Evolutionary conservation across 2,113 vertebrate species (phyloP), one percentile per base, ranked within the genome.

Genomic region (Turdus rufiventris): DNA sequence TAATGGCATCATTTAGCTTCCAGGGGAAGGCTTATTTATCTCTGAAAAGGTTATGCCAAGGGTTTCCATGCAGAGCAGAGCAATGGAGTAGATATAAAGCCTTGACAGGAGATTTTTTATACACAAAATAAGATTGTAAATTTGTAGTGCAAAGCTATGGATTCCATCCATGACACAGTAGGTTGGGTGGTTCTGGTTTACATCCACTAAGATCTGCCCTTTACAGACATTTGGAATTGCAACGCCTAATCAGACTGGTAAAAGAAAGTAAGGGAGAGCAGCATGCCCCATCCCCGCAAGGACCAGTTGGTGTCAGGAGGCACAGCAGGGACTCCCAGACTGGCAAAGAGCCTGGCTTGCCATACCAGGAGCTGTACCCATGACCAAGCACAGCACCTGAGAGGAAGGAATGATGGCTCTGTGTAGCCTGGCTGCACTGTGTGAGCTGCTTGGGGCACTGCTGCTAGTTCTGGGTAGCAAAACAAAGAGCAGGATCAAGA

Each of bases 21-120:
- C 93, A 91, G 78, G 60, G 81, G 50, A 94, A 79, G 58, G 74
- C 66, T 93, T 95, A 82, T 96, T 96, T 96, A 89, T 88, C 82
- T 96, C 85, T 65, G 60, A 85, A 72, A 79, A 88, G 53, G 88
- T 91, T 93, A 62, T 67, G 68, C 33, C 65, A 78, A 94, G 48
- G 34, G 38, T 88, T 94, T 87, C 74, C 67, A 93, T 24, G 48
- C 88, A 93, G 66, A 93, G 48, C 74, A 87, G 40, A 89, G 81
- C 48, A 20, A 60, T 51, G 40, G 45, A 65, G 47, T 82, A 85
- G 60, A 85, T 76, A 86, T 40, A 91, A 89, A 88, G 51, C 38
- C 38, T 26, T 73, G 54, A 57, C 81, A 94, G 78, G 62, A 89
- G 88, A 82, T 76, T 29, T 95, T 86, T 87, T 85, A 72, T 65